Base-by-base conservation (phyloP, 2,113 vertebrate genomes). In the Embiotoca jacksoni region DNA sequence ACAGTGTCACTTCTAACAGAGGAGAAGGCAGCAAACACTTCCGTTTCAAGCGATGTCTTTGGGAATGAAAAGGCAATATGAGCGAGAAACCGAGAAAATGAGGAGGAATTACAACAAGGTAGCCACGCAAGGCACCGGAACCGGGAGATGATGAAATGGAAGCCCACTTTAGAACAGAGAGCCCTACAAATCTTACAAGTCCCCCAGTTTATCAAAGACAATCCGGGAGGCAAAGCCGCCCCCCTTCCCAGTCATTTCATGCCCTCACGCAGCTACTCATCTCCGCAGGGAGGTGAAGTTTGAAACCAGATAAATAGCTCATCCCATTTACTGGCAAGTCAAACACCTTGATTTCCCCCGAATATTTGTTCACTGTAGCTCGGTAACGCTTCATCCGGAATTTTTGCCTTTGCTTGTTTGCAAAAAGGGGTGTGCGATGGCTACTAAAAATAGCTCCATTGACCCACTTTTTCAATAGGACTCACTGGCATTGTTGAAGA, bases 361-460 rank as follows among this genome's bases (percentile, higher is more conserved):
- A 84, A 81, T 90, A 82, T 92, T 85, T 91, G 85, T 82, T 89
- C 84, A 83, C 7, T 54, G 85, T 49, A 80, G 74, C 80, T 70
- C 70, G 65, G 55, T 85, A 71, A 80, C 37, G 77, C 80, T 78
- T 92, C 81, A 80, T 88, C 75, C 69, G n/a, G 85, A 89, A 89
- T 86, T 84, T 83, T 74, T 74, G 75, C 78, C 83, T 90, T 85
- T 88, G 86, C 86, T 88, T 91, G 89, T 92, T 89, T 91, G 80
- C 72, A 77, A 85, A 88, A 88, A 83, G 63, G 59, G 66, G 76
- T 72, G 81, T 72, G 83, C 67, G 41, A 78, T 83, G 91, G 84
- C 79, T 84, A 90, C 91, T 93, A 92, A 93, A 93, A 91, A 94
- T 94, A 95, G 83, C 88, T 89, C 66, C 74, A 83, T 78, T 92